phyloP scores from a whole-genome alignment of 2,888 invertebrate species.

The Flabesymbios commensalis region DNA sequence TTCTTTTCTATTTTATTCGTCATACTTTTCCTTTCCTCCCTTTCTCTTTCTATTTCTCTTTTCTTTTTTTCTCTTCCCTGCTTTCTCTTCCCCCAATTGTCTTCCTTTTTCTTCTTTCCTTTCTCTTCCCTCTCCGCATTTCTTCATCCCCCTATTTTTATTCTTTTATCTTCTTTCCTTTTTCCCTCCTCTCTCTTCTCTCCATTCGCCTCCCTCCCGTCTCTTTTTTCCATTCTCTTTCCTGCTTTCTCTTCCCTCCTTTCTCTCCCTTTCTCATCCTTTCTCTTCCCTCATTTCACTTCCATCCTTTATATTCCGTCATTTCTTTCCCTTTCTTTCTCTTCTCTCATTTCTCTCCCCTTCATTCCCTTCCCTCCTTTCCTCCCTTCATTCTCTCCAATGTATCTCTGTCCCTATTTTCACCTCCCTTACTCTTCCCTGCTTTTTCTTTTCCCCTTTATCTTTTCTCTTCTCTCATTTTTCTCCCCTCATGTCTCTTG shows the following conservation, averaged over 20 bases:
- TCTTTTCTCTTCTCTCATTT: background rate
- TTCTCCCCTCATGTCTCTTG: no score
- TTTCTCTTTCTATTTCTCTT: background rate
- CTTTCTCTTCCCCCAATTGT: background rate
- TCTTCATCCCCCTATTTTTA: no score
- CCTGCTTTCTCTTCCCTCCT: background rate
- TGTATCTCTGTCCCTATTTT: no score
- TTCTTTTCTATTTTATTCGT: background rate
- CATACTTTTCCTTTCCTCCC: background rate
- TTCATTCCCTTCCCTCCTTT: background rate
- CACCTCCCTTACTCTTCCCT: no score
- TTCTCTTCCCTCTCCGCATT: background rate
- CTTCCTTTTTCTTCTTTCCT: background rate
- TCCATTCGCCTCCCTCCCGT: background rate
- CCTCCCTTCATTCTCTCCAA: background rate
- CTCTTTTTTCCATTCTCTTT: background rate
- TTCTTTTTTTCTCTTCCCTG: background rate
- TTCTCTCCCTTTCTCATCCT: background rate
- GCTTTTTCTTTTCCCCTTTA: constrained; percentile 12
- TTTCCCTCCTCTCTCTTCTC: background rate
- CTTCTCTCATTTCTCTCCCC: background rate
- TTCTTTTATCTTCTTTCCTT: background rate
- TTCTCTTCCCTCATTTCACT: background rate
- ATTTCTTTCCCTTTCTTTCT: no score
- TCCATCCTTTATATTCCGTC: no score